Percentiles rank a stretch among this genome's conserved stretches.
Evolutionary conservation across 64 coral and sea anemone genomes (phyloP).

Genomic region (Stylophora pistillata): DNA sequence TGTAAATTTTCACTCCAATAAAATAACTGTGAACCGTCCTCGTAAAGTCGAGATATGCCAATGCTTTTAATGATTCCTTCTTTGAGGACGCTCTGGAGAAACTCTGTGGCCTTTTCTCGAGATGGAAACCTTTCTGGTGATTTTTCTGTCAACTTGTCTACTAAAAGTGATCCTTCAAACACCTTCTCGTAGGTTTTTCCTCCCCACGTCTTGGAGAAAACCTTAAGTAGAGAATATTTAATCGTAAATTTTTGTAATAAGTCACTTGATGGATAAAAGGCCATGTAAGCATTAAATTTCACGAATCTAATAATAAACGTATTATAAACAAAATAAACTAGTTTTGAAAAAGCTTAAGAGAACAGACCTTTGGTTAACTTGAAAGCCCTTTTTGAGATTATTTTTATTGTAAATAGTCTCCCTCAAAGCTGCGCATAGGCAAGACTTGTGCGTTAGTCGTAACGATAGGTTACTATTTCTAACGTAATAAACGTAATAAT

Average conservation of each 20-base stretch:
- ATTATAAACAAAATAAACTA: no score
- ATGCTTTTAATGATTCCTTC: constrained; percentile 40
- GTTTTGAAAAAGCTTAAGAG: no score
- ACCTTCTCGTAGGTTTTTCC: constrained; percentile 31
- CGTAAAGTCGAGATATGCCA: constrained; percentile 5
- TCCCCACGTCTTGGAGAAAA: constrained; percentile 42
- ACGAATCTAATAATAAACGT: no score
- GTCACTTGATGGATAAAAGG: background rate
- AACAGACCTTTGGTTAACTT: no score
- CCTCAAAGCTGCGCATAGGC: no score
- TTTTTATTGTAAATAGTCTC: no score
- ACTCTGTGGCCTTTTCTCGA: constrained; percentile 14
- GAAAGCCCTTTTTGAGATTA: no score
- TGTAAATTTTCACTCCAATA: background rate
- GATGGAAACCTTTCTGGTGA: constrained; percentile 9
- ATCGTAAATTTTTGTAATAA: background rate
- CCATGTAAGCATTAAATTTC: no score
- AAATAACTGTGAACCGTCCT: constrained; percentile 49
- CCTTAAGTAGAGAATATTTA: constrained; percentile 1
- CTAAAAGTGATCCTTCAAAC: constrained; percentile 41
- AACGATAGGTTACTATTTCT: no score
- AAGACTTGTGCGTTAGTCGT: no score
- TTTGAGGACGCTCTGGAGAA: constrained; percentile 36
- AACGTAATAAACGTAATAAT: no score
- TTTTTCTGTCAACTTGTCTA: constrained; percentile 16